Conservation (phyloP, 2,113 vertebrate genomes). For the Condylura cristata region DNA sequence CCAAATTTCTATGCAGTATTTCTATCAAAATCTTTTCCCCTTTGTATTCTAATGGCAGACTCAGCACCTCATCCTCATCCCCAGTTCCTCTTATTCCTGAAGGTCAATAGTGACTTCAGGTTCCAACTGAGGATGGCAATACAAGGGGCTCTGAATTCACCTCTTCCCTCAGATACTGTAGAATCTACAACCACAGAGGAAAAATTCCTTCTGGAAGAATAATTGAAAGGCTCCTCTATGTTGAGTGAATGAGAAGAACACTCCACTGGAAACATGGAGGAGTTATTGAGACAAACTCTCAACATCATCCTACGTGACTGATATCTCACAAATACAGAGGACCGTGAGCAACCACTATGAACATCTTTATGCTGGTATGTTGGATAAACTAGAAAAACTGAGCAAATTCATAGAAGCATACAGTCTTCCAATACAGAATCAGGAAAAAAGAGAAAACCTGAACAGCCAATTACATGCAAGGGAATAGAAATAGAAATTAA, state of each 20-base stretch:
- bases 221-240: not conserved
- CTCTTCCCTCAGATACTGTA: fast-evolving
- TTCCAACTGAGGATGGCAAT: not conserved
- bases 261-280: not conserved
- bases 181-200: not conserved
- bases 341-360: too few species aligned
- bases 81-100: not conserved
- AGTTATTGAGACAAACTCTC: not conserved
- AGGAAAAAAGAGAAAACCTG: too few species aligned
- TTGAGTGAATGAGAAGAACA: not conserved
- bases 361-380: too few species aligned
- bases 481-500: too few species aligned
- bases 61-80: not conserved
- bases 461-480: too few species aligned
- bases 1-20: not conserved
- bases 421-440: too few species aligned
- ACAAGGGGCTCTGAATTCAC: not conserved
- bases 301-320: not conserved
- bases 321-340: too few species aligned
- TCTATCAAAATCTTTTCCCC: not conserved
- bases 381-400: too few species aligned
- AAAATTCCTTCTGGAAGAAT: not conserved
- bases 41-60: not conserved
- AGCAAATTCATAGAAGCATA: too few species aligned
- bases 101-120: not conserved